phyloP scores from a whole-genome alignment of 2,888 invertebrate species.

The Steromphala cineraria region DNA sequence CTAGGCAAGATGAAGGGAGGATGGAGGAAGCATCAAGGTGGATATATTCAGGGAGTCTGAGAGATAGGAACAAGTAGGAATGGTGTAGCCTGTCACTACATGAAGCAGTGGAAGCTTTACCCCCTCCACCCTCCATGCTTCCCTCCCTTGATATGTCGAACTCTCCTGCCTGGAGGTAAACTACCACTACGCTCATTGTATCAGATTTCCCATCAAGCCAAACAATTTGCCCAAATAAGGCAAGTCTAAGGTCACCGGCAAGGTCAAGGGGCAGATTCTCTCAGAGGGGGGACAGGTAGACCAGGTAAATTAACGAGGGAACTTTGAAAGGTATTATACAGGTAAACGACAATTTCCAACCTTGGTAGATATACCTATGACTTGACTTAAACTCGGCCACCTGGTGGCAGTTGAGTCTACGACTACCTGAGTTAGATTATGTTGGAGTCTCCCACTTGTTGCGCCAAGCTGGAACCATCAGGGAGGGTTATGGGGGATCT shows the following conservation, averaged over 20 bases:
- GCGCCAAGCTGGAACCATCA: neutral
- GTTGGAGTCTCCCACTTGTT: neutral
- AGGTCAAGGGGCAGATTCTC: neutral
- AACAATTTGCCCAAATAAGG: conserved; percentile 6
- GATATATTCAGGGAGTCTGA: too few species aligned
- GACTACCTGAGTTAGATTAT: neutral
- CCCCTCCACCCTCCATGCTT: too few species aligned
- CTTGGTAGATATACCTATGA: neutral
- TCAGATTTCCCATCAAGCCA: neutral
- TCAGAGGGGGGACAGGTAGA: neutral
- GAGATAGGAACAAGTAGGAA: too few species aligned
- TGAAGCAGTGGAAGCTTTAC: too few species aligned
- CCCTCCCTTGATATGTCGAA: too few species aligned
- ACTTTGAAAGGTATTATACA: neutral
- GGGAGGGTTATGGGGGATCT: neutral
- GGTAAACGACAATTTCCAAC: neutral
- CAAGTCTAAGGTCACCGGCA: neutral
- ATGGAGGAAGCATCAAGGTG: too few species aligned
- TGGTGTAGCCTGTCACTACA: too few species aligned
- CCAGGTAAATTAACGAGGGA: neutral
- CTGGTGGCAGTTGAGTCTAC: neutral
- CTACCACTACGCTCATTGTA: neutral
- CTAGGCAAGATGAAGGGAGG: too few species aligned
- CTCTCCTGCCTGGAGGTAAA: neutral
- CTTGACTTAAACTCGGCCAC: neutral